Percentiles rank a stretch among this genome's conserved stretches.
These are phyloP conservation scores for Ophonus ardosiacus DNA, from an alignment of 2,888 invertebrate genomes.

Conservation along the genomic window DNA sequence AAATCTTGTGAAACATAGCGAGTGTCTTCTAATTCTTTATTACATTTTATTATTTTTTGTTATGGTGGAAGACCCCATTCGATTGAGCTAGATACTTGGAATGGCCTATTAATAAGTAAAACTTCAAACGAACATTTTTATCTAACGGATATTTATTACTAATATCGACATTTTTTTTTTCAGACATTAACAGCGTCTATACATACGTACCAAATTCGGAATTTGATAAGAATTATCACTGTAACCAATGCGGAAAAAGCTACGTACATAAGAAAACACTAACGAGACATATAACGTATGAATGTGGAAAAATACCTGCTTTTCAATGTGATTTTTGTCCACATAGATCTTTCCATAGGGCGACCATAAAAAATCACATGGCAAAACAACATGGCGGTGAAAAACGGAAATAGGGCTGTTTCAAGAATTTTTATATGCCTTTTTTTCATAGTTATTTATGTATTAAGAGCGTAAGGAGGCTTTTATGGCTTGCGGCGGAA, in stretches of 20 bases:
- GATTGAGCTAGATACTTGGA: too few relatives aligned
- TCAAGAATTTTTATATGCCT: too few relatives aligned
- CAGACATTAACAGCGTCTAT: neutral
- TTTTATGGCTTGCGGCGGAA: too few relatives aligned
- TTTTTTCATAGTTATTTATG: too few relatives aligned
- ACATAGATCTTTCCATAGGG: neutral
- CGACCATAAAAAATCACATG: neutral
- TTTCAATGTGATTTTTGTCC: constrained; percentile 71
- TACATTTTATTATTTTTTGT: too few relatives aligned
- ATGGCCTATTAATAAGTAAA: too few relatives aligned
- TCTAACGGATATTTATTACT: neutral
- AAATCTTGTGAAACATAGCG: too few relatives aligned
- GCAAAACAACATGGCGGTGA: neutral
- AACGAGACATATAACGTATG: constrained; percentile 65
- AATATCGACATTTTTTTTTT: neutral
- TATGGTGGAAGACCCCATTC: too few relatives aligned
- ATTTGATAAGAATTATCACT: constrained; percentile 47
- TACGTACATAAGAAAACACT: constrained; percentile 64
- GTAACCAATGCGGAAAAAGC: constrained; percentile 64
- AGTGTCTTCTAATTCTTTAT: too few relatives aligned
- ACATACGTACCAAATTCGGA: constrained; percentile 17
- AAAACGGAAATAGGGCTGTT: too few relatives aligned
- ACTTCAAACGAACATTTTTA: too few relatives aligned
- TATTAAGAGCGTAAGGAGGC: too few relatives aligned
- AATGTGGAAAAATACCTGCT: constrained; percentile 71